These are phyloP conservation scores for Nowickia ferox DNA, from an alignment of 2,888 invertebrate species.

Conservation along the genomic window DNA sequence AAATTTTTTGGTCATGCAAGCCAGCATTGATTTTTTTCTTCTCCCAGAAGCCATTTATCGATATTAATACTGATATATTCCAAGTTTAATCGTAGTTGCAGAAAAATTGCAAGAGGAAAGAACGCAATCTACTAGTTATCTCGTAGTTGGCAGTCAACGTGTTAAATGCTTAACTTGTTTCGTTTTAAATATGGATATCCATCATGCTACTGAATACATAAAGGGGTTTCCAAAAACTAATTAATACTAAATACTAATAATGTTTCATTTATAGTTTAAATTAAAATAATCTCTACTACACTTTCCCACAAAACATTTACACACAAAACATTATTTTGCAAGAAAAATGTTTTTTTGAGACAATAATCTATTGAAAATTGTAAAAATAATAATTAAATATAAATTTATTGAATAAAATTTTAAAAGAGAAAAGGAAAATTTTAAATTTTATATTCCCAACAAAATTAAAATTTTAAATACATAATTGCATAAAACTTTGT, in stretches of 20 bases:
- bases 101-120: no score
- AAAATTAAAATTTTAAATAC: constrained; percentile 7
- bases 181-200: background rate
- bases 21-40: no score
- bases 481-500: constrained; percentile 22
- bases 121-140: no score
- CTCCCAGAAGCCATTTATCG: no score
- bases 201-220: background rate
- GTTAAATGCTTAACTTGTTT: no score
- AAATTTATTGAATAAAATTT: constrained; percentile 8
- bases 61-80: no score
- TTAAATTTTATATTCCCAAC: constrained; percentile 34
- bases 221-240: constrained; percentile 59
- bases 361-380: constrained; percentile 77
- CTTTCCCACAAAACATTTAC: constrained; percentile 39
- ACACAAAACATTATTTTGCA: constrained; percentile 61
- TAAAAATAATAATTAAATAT: constrained; percentile 49
- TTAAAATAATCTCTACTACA: background rate
- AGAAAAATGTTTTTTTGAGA: constrained; percentile 76
- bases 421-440: background rate
- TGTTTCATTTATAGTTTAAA: background rate
- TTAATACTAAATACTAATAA: background rate
- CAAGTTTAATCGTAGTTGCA: no score
- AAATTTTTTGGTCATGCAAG: no score
- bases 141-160: no score